A percentile compares a stretch with the other conserved stretches of the same genome.
These are phyloP conservation scores for Notothenia coriiceps DNA, from an alignment of 2,113 vertebrate genomes.

Conservation along the genomic window DNA sequence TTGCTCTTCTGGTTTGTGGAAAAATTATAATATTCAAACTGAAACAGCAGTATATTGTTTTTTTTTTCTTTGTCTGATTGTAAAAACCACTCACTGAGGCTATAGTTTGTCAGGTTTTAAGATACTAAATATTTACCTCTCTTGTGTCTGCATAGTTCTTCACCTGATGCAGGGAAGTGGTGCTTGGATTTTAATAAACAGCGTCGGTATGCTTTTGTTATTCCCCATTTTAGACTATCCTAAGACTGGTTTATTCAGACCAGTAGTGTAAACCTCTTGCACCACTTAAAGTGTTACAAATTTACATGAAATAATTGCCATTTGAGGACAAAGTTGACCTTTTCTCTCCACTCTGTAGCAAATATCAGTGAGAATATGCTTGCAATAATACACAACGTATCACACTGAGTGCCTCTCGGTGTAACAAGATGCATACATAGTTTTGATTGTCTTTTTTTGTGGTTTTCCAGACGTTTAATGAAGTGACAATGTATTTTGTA, in stretches of 20 bases:
- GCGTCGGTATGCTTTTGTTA: conserved; percentile 68
- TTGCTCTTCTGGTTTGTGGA: conserved; percentile 78
- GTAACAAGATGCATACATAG: conserved; percentile 82
- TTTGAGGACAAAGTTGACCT: conserved; percentile 71
- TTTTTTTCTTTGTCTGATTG: conserved; percentile 78
- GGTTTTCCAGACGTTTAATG: conserved; percentile 75
- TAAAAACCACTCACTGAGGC: conserved; percentile 82
- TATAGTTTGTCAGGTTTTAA: conserved; percentile 79
- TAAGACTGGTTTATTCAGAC: conserved; percentile 58
- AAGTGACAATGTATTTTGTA: conserved; percentile 84
- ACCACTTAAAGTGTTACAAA: conserved; percentile 77
- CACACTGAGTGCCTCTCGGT: conserved; percentile 86
- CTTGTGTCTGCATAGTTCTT: conserved; percentile 74
- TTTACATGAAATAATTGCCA: conserved; percentile 75
- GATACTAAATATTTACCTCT: conserved; percentile 77
- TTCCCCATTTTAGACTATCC: conserved; percentile 62
- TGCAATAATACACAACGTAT: conserved; percentile 84
- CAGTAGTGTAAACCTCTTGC: conserved; percentile 59
- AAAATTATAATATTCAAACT: conserved; percentile 75
- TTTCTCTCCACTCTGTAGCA: conserved; percentile 85
- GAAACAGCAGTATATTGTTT: conserved; percentile 83
- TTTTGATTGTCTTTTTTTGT: conserved; percentile 80
- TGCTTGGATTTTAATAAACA: conserved; percentile 64
- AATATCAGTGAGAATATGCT: conserved; percentile 83
- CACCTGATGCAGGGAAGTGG: conserved; percentile 68